Conservation (phyloP, 1,140 invertebrate species). For the Diploscapter pachys region DNA sequence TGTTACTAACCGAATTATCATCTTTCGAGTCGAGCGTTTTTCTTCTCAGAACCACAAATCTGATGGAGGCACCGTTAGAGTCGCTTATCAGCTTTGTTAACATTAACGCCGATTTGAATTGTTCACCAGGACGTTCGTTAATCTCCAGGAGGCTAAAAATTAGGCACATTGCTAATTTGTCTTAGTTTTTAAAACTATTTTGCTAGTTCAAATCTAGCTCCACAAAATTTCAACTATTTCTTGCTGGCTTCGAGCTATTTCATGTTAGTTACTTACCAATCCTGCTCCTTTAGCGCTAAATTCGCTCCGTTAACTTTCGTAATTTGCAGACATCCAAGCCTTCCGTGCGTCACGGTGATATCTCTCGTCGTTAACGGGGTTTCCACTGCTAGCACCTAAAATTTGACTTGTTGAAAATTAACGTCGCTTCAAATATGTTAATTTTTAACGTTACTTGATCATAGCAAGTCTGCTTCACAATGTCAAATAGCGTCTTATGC, state of each 20-base stretch:
- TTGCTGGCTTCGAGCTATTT: too few relatives aligned
- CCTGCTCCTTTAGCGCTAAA: conserved; percentile 22
- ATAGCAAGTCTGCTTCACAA: conserved; percentile 20
- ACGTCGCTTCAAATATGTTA: neutral
- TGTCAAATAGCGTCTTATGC: conserved; percentile 27
- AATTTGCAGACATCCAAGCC: conserved; percentile 28
- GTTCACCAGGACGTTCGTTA: conserved; percentile 24
- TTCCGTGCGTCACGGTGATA: conserved; percentile 25
- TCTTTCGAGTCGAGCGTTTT: conserved; percentile 6
- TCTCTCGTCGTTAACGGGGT: conserved; percentile 29
- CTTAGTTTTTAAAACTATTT: neutral
- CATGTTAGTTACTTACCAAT: conserved; percentile 5
- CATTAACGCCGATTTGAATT: conserved; percentile 31
- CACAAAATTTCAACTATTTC: too few relatives aligned
- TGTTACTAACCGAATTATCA: conserved; percentile 4
- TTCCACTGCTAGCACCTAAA: conserved; percentile 27
- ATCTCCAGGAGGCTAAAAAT: conserved; percentile 27
- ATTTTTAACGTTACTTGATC: conserved; percentile 20
- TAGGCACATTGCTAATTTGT: neutral
- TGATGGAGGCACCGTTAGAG: conserved; percentile 11
- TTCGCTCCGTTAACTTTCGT: conserved; percentile 33
- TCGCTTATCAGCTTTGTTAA: conserved; percentile 24
- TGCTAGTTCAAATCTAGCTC: too few relatives aligned
- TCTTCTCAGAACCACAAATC: conserved; percentile 24
- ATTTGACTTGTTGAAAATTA: neutral